phyloP scores from a whole-genome alignment of 2,888 invertebrate genomes.

The Clanis bilineata region DNA sequence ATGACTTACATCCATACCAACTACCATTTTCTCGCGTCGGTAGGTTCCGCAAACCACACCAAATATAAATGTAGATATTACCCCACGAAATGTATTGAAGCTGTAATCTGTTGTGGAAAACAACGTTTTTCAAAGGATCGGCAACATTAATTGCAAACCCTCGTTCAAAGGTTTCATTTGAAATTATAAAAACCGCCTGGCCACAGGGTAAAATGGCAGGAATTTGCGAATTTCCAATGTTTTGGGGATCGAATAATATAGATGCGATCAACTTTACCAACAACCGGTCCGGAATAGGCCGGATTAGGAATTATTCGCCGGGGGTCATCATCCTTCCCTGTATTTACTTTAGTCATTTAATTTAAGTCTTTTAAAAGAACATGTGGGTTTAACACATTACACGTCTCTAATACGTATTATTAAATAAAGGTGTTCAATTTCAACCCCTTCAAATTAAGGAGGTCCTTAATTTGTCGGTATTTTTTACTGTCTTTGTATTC shows the following conservation, averaged over 20 bases:
- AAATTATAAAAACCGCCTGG: background rate
- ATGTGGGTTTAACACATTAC: too few relatives aligned
- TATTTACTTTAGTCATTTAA: too few relatives aligned
- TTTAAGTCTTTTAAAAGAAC: too few relatives aligned
- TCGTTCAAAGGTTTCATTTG: conserved; percentile 7
- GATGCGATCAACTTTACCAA: conserved; percentile 2
- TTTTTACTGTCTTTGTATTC: too few relatives aligned
- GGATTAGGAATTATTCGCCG: background rate
- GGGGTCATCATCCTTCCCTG: background rate
- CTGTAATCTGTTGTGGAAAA: background rate
- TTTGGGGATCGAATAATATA: conserved; percentile 1
- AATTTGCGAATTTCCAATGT: conserved; percentile 2
- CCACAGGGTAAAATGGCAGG: background rate
- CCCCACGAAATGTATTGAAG: background rate
- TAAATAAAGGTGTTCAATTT: too few relatives aligned
- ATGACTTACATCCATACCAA: too few relatives aligned
- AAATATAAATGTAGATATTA: background rate
- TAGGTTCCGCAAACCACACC: background rate
- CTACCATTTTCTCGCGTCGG: background rate
- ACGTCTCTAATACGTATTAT: too few relatives aligned
- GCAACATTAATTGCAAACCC: conserved; percentile 1
- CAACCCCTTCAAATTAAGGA: too few relatives aligned
- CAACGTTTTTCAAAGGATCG: background rate
- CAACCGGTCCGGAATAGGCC: background rate
- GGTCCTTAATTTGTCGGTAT: too few relatives aligned